A percentile compares a stretch with the other conserved stretches of the same genome.
Conservation (phyloP, 23 tunicate species). For the Oikopleura dioica region DNA sequence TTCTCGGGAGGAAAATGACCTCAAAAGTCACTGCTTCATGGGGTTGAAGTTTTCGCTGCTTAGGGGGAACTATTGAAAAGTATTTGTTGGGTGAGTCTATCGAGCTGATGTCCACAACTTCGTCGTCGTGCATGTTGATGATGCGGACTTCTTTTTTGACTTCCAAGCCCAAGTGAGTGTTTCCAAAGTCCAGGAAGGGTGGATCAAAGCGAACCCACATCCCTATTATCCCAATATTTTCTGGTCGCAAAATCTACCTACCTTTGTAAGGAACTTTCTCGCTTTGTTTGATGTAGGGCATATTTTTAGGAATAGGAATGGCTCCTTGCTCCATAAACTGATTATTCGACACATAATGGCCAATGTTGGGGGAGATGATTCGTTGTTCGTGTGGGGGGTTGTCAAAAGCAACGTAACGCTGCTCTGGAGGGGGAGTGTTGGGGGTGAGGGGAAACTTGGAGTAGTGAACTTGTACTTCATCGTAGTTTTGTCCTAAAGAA, state of each 20-base stretch:
- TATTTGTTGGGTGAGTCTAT: background rate
- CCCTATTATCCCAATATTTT: background rate
- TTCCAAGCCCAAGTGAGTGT: background rate
- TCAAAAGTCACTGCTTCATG: constrained; percentile 58
- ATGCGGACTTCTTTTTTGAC: background rate
- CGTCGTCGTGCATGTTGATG: background rate
- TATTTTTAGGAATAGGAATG: no score
- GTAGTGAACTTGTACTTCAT: no score
- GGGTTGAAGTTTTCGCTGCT: constrained; percentile 14
- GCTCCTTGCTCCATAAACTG: no score
- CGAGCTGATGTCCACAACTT: background rate
- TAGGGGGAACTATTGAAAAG: background rate
- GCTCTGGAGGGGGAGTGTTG: no score
- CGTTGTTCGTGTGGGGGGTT: background rate
- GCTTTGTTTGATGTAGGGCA: no score
- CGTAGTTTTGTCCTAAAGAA: no score
- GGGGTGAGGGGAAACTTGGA: no score
- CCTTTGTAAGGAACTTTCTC: no score
- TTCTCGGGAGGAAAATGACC: constrained; percentile 58
- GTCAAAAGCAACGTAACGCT: no score
- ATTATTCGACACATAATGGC: no score
- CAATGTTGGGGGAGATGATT: no score
- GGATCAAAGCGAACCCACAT: background rate
- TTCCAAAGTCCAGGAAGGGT: background rate
- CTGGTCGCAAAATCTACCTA: background rate